Base-by-base conservation (phyloP, 2,888 invertebrate genomes). In the Shargacucullia verbasci region DNA sequence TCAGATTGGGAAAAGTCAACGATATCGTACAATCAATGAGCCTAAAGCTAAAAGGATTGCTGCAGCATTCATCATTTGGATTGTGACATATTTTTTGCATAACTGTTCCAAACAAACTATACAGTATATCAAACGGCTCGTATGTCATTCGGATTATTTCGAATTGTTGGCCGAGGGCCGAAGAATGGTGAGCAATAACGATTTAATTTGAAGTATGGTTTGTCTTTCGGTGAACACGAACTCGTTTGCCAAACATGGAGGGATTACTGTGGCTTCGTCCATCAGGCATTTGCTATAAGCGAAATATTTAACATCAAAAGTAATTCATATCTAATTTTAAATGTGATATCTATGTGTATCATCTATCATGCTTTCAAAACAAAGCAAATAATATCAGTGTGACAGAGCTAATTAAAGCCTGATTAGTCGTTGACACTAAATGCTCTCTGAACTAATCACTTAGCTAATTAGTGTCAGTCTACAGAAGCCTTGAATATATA, bases 1-100 rank as follows among this genome's bases (percentile, higher is more conserved):
- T 79, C 75, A 67, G 60, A 64, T 72, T 66, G 70, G 74, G 57
- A 63, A 68, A 71, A 71, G 44, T 75, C 56, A 59, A 64, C 55
- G 54, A 49, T 67, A 71, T 62, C 41, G 60, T 47, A 55, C 40
- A 44, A 37, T 35, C 66, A 57, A 53, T 53, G 67, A 39, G 47
- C 38, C 59, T 39, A n/a, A 43, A 53, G 52, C 38, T 29, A 41
- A 43, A 38, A 15, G 52, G 59, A 59, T 66, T 59, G 58, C 34
- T 41, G 12, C 4, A 46, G 34, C 37, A 71, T 69, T 68, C 72
- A 71, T 73, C 57, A 64, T 68, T 61, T 57, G 15, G 57, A 44
- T 29, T 41, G 49, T 15, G 38, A 52, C 34, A 33, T 12, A 40
- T 49, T 49, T 55, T 64, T 54, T 46, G 10, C 34, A 48, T 45